Evolutionary conservation across 2,797 vertebrate genomes (phyloP).

Genomic region (Parambassis ranga): DNA sequence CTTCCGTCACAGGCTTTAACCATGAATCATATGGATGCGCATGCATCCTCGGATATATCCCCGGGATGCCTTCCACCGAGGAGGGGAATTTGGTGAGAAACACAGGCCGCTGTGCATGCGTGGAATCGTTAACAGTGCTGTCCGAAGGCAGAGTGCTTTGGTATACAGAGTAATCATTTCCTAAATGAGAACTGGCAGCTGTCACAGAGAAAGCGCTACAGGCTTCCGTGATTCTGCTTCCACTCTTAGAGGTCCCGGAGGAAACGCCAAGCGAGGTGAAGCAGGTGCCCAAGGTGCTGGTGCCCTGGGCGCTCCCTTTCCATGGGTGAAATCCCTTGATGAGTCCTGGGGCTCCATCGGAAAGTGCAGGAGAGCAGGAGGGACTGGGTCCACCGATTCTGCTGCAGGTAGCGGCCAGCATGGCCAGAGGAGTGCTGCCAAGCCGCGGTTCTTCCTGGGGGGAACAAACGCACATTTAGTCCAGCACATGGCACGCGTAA

Average conservation of each 20-base stretch:
- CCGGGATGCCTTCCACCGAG: conserved; percentile 87
- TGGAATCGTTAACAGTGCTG: conserved; percentile 74
- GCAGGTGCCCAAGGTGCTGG: conserved; percentile 79
- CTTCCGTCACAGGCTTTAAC: conserved; percentile 88
- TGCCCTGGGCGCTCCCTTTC: conserved; percentile 83
- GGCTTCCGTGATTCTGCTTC: conserved; percentile 78
- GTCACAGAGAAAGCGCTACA: conserved; percentile 89
- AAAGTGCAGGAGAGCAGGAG: conserved; percentile 84
- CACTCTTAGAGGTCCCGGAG: conserved; percentile 64
- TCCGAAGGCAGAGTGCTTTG: conserved; percentile 77
- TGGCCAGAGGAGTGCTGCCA: conserved; percentile 93
- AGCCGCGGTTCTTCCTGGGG: conserved; percentile 91
- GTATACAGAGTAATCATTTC: conserved; percentile 89
- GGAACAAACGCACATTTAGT: background rate
- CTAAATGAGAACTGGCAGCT: conserved; percentile 83
- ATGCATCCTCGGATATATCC: conserved; percentile 90
- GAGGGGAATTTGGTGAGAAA: conserved; percentile 91
- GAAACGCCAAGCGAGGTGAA: conserved; percentile 79
- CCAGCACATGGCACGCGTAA: conserved; percentile 21
- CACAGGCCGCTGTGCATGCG: conserved; percentile 81
- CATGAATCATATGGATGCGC: conserved; percentile 90
- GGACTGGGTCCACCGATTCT: conserved; percentile 91
- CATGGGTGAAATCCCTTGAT: conserved; percentile 93
- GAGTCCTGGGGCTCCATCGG: conserved; percentile 86
- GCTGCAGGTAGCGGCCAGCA: conserved; percentile 95